Percentiles rank a stretch among this genome's conserved stretches.
Conservation (phyloP, 2,888 invertebrate species). For the Mythimna vitellina region DNA sequence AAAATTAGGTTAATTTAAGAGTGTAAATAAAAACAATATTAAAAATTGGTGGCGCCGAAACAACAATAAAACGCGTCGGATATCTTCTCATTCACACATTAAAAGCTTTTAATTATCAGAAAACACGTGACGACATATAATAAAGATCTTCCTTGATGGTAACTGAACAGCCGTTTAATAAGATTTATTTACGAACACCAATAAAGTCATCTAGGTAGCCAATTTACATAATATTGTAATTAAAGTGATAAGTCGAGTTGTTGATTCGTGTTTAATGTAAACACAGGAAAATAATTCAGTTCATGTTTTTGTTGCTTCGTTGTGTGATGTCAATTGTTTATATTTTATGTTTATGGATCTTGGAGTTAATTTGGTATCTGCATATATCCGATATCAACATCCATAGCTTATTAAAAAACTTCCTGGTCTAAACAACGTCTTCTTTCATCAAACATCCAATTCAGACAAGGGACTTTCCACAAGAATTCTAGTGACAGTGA, state of each 20-base stretch:
- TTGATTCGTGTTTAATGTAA: conserved; percentile 45
- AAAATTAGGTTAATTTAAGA: conserved; percentile 58
- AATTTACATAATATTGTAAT: conserved; percentile 44
- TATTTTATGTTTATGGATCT: background rate
- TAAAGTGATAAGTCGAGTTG: conserved; percentile 32
- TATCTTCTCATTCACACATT: conserved; percentile 56
- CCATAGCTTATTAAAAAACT: background rate
- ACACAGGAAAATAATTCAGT: conserved; percentile 41
- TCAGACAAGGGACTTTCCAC: conserved; percentile 35
- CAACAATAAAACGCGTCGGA: conserved; percentile 54
- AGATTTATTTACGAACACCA: conserved; percentile 68
- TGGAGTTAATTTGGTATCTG: background rate
- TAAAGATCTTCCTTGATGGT: conserved; percentile 79
- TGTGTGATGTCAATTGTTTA: conserved; percentile 3
- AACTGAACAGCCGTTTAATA: conserved; percentile 69
- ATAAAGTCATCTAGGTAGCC: conserved; percentile 32
- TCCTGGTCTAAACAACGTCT: background rate
- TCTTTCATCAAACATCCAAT: background rate
- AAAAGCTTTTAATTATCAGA: conserved; percentile 67
- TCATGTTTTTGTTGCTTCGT: conserved; percentile 17
- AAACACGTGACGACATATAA: conserved; percentile 71
- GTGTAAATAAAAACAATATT: conserved; percentile 61
- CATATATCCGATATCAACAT: background rate
- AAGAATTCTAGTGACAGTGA: conserved; percentile 30
- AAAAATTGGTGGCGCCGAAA: conserved; percentile 47